Percentiles rank a stretch among this genome's conserved stretches.
Conservation (phyloP, 2,888 invertebrate species). For the Cephus nigrinus region DNA sequence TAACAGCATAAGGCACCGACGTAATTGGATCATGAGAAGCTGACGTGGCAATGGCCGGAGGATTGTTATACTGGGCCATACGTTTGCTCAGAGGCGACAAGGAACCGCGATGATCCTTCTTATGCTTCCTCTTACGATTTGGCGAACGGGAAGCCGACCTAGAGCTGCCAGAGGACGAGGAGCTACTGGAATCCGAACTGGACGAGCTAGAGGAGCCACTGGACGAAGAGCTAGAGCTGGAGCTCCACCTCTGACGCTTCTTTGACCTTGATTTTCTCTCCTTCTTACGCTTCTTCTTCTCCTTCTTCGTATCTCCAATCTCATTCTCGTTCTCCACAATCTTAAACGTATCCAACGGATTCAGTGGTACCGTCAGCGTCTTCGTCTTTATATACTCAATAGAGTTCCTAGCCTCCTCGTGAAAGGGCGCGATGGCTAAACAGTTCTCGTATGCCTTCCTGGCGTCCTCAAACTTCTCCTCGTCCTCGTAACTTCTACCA, state of each 20-base stretch:
- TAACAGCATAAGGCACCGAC: conserved; percentile 64
- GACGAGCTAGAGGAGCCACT: conserved; percentile 75
- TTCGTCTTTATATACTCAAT: conserved; percentile 84
- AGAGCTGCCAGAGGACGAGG: conserved; percentile 67
- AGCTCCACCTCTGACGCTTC: conserved; percentile 65
- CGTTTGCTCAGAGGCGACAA: conserved; percentile 85
- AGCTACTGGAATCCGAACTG: conserved; percentile 71
- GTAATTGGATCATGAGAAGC: conserved; percentile 67
- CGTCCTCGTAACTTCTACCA: conserved; percentile 89
- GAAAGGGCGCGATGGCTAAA: conserved; percentile 84
- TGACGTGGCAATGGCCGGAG: conserved; percentile 69
- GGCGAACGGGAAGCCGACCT: conserved; percentile 60
- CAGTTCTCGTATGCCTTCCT: conserved; percentile 88
- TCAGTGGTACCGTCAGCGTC: conserved; percentile 53
- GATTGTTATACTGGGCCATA: conserved; percentile 84
- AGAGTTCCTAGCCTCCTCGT: conserved; percentile 88
- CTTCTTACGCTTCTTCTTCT: conserved; percentile 66
- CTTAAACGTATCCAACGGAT: conserved; percentile 58
- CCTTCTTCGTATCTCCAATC: conserved; percentile 57
- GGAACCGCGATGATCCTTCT: conserved; percentile 77
- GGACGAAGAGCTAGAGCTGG: conserved; percentile 76
- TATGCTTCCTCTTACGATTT: conserved; percentile 65
- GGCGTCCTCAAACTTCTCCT: conserved; percentile 86
- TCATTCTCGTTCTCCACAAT: conserved; percentile 58
- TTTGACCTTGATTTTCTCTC: conserved; percentile 64